These are phyloP conservation scores for Apus apus DNA, from an alignment of 2,113 vertebrate genomes.

Conservation along the genomic window DNA sequence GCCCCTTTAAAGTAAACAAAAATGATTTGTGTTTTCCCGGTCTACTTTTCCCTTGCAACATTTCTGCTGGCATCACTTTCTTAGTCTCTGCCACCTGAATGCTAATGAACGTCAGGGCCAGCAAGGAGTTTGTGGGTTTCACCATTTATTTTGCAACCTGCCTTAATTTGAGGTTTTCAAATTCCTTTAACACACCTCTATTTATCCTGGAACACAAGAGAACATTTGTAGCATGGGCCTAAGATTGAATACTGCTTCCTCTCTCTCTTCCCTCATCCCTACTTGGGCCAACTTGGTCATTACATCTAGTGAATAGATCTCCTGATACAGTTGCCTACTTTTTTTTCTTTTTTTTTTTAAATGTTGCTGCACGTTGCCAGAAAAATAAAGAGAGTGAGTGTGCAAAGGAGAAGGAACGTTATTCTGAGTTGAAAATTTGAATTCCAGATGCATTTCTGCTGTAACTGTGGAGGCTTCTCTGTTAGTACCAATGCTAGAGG, in stretches of 20 bases:
- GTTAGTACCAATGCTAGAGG: background rate
- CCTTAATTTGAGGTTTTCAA: conserved; percentile 58
- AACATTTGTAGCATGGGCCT: conserved; percentile 75
- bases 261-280: conserved; percentile 22
- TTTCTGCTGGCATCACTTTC: conserved; percentile 50
- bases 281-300: conserved; percentile 46
- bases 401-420: conserved; percentile 20
- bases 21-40: conserved; percentile 56
- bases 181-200: conserved; percentile 79
- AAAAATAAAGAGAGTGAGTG: background rate
- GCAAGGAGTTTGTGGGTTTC: conserved; percentile 49
- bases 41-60: conserved; percentile 4
- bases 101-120: conserved; percentile 53
- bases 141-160: conserved; percentile 73
- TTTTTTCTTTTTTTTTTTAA: background rate
- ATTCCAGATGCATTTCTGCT: conserved; percentile 59
- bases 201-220: conserved; percentile 84
- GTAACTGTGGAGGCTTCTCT: background rate
- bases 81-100: conserved; percentile 10
- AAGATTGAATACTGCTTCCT: conserved; percentile 61
- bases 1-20: conserved; percentile 46
- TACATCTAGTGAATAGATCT: conserved; percentile 59
- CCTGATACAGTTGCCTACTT: conserved; percentile 55
- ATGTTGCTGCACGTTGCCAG: background rate
- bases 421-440: conserved; percentile 19